Conservation (phyloP, 2,888 invertebrate species). For the Nasonia oneida region DNA sequence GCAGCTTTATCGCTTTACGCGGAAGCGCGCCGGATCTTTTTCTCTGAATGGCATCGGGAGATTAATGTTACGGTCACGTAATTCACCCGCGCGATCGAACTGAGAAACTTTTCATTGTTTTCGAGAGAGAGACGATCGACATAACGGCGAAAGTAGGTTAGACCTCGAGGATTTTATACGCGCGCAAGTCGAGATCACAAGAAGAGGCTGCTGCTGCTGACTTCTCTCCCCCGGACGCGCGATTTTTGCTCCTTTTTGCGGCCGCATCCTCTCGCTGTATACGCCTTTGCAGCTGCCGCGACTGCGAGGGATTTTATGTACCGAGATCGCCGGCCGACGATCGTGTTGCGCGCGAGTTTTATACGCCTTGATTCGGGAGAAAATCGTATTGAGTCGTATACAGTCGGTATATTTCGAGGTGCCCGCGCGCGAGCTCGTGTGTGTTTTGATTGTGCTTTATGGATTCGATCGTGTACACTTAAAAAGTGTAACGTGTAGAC, state of each 20-base stretch:
- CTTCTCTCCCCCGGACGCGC: neutral
- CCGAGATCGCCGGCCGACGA: neutral
- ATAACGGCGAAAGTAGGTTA: slow-evolving; percentile 57
- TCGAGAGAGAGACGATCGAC: slow-evolving; percentile 25
- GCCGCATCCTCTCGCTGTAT: neutral
- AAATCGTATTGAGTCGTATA: slow-evolving; percentile 34
- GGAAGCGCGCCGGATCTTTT: slow-evolving; percentile 54
- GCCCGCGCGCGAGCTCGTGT: neutral
- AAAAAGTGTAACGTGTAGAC: slow-evolving; percentile 11
- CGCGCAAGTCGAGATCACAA: neutral
- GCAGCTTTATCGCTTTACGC: slow-evolving; percentile 55
- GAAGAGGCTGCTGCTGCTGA: neutral
- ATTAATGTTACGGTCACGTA: slow-evolving; percentile 55
- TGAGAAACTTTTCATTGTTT: slow-evolving; percentile 54
- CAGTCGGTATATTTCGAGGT: slow-evolving; percentile 29
- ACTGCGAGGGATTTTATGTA: neutral
- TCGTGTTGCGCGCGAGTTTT: slow-evolving; percentile 9
- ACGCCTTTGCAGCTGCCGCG: slow-evolving; percentile 5
- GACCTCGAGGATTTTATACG: slow-evolving; percentile 12
- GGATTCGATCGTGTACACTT: neutral
- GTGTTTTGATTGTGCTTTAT: slow-evolving; percentile 18
- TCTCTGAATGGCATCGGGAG: slow-evolving; percentile 43
- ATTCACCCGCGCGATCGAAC: slow-evolving; percentile 47
- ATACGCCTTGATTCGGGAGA: neutral
- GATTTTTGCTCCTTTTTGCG: slow-evolving; percentile 10